Conservation (phyloP, 2,113 vertebrate genomes). For the Hassar affinis region DNA sequence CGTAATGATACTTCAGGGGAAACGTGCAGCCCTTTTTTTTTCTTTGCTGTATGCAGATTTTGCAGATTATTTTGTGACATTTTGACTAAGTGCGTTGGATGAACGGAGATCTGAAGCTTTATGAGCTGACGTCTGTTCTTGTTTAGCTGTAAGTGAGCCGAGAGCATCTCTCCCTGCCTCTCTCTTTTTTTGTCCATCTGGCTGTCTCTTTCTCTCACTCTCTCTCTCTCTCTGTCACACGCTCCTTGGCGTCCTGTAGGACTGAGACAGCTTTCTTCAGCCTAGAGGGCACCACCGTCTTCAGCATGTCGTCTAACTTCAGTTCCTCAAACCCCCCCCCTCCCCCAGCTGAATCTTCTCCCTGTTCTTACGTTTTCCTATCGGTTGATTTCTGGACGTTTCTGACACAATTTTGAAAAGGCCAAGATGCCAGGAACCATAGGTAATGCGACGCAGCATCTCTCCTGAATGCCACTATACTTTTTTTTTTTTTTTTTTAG, state of each 20-base stretch:
- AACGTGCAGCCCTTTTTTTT: neutral
- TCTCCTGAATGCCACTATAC: neutral
- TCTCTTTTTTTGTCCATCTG: conserved; percentile 1
- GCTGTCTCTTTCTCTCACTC: neutral
- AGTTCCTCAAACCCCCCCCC: conserved; percentile 44
- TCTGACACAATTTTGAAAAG: conserved; percentile 5
- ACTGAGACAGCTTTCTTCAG: conserved; percentile 49
- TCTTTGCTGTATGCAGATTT: neutral
- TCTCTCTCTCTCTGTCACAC: neutral
- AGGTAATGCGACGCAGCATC: neutral
- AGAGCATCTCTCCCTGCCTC: neutral
- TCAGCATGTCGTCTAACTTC: conserved; percentile 42
- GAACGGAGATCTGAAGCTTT: conserved; percentile 1
- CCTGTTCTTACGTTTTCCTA: neutral
- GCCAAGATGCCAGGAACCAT: neutral
- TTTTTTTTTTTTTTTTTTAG: no score
- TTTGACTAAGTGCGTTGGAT: neutral
- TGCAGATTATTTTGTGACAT: neutral
- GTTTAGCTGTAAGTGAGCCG: conserved; percentile 33
- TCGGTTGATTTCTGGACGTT: neutral
- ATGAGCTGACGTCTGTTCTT: conserved; percentile 6
- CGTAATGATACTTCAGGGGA: neutral
- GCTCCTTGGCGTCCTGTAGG: conserved; percentile 37
- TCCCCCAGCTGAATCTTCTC: conserved; percentile 41
- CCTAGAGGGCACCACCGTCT: conserved; percentile 66